phyloP scores from a whole-genome alignment of 2,797 vertebrate species.

The Gallinago nigripennis region DNA sequence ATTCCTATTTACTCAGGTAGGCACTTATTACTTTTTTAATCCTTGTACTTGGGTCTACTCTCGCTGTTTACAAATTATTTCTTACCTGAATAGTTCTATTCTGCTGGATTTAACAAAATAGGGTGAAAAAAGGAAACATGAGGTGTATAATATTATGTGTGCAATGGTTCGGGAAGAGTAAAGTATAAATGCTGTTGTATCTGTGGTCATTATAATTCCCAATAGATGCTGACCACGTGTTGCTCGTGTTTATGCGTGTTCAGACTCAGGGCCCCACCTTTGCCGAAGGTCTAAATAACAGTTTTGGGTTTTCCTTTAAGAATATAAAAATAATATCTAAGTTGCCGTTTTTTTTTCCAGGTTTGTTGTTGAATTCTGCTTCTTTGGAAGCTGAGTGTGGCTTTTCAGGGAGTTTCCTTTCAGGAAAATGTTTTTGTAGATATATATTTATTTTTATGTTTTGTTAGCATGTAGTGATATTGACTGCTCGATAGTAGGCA shows the following conservation, averaged over 20 bases:
- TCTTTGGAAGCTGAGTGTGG: background rate
- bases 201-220: background rate
- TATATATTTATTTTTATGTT: background rate
- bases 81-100: background rate
- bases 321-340: background rate
- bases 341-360: background rate
- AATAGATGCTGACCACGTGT: background rate
- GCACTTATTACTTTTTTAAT: background rate
- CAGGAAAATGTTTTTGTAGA: background rate
- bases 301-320: background rate
- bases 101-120: background rate
- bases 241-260: background rate
- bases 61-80: background rate
- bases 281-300: background rate
- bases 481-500: background rate
- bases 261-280: background rate
- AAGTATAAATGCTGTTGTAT: background rate
- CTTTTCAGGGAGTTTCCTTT: background rate
- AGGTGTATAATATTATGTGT: accelerated
- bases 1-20: background rate
- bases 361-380: background rate
- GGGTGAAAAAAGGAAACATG: background rate
- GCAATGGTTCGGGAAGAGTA: no score
- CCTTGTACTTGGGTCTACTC: background rate
- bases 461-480: background rate